Evolutionary conservation across 2,113 vertebrate genomes (phyloP).

Genomic region (Lophura nycthemera): DNA sequence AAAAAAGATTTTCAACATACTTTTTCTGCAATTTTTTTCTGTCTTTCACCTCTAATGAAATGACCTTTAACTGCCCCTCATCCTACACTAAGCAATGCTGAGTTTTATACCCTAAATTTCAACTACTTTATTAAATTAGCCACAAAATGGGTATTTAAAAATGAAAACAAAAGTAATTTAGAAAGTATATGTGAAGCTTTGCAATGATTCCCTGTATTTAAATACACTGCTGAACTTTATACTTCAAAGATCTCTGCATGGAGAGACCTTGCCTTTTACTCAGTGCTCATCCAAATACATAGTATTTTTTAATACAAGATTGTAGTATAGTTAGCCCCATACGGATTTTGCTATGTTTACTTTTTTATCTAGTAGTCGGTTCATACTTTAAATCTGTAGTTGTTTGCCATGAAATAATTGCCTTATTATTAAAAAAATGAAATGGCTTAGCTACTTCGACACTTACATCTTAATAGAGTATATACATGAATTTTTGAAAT

Average conservation of each 20-base stretch:
- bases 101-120: conserved; percentile 59
- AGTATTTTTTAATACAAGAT: conserved; percentile 38
- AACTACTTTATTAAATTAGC: conserved; percentile 78
- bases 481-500: conserved; percentile 49
- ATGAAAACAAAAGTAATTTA: conserved; percentile 56
- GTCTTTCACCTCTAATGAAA: conserved; percentile 76
- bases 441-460: conserved; percentile 18
- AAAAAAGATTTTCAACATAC: conserved; percentile 74
- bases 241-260: conserved; percentile 9
- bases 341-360: conserved; percentile 21
- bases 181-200: conserved; percentile 58
- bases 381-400: background rate
- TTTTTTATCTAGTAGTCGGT: background rate
- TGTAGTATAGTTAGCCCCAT: conserved; percentile 19
- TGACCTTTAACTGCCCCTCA: conserved; percentile 68
- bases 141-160: conserved; percentile 72
- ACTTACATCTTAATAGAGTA: background rate
- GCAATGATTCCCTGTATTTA: conserved; percentile 56
- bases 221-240: conserved; percentile 46
- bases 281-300: conserved; percentile 26
- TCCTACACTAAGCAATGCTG: conserved; percentile 68
- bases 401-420: conserved; percentile 41
- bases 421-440: conserved; percentile 45
- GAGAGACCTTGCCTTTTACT: conserved; percentile 29
- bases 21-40: conserved; percentile 72